Base-by-base conservation (phyloP, 2,888 invertebrate genomes). In the Terebella lapidaria region DNA sequence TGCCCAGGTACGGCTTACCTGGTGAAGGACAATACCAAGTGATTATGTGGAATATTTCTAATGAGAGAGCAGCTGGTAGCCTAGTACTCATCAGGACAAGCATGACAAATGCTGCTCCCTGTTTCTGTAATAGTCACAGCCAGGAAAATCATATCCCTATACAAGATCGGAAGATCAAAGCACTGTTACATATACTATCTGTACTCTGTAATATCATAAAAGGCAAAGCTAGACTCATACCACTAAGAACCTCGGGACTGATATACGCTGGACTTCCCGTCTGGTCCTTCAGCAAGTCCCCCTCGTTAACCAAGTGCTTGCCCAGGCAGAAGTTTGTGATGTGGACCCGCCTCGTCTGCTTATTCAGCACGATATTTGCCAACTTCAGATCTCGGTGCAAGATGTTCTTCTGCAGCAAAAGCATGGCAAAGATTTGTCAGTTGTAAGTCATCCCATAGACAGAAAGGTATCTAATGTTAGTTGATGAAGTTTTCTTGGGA, bases 191-290 rank as follows among this genome's bases (percentile, higher is more conserved):
- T n/a, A n/a, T n/a, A n/a, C n/a, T n/a, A n/a, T n/a, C n/a, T n/a
- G n/a, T n/a, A n/a, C n/a, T n/a, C n/a, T n/a, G n/a, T n/a, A n/a
- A n/a, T n/a, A n/a, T n/a, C n/a, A n/a, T n/a, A n/a, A n/a, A n/a
- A n/a, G n/a, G n/a, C n/a, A n/a, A n/a, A n/a, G n/a, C n/a, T n/a
- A n/a, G n/a, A n/a, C n/a, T n/a, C 74, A 87, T 87, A 58, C 80
- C 81, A 81, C 86, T 85, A 2, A 90, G 81, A 3, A 89, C 89
- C 77, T 90, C 90, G 0, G 90, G 90, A 1, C 89, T 89, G 69
- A 90, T 89, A 76, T 90, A 90, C 0, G 89, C 89, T 1, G 90
- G 90, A 0, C 89, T 89, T 0, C 89, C 89, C 75, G 89, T 83
- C 75, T 89, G 89, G 78, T 90, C 89, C 71, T 86, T 87, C 46